Base-by-base conservation (phyloP, 2,888 invertebrate genomes). In the Phortica okadai region DNA sequence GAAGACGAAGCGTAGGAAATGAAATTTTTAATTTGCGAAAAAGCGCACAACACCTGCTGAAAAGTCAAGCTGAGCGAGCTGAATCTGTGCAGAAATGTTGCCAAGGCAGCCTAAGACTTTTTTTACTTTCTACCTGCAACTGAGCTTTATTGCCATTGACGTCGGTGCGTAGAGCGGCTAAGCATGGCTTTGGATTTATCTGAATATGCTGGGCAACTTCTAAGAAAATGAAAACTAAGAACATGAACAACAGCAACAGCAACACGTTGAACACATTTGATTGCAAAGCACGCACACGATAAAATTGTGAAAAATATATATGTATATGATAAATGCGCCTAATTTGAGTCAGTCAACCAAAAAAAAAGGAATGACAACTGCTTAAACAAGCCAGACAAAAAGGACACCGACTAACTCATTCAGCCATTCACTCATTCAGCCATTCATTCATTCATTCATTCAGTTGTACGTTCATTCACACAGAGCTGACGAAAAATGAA, bases 231-330 rank as follows among this genome's bases (percentile, higher is more conserved):
- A 56, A n/a, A 59, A 59, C 59, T 16, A 59, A 59, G 59, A 16
- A 8, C 50, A 50, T 50, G 45, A 21, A 10, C 7, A 73, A 74
- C 21, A 73, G 73, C 6, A 41, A 44, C 16, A 11, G 59, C 44
- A 14, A n/a, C 76, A 80, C 78, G 79, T 77, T 77, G 76, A 50
- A 78, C 33, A 79, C 79, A 85, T 85, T 84, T 79, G 86, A 83
- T 83, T 88, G 81, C 85, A 74, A 79, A 79, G 83, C 85, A 85
- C 85, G 85, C 85, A 84, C 83, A 82, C 62, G 79, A 84, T 78
- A 80, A 87, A 85, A 85, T 88, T 33, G 33, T 33, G 33, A 4
- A 50, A 76, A 44, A n/a, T 42, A 42, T 8, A 44, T 2, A 25
- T 16, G 16, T 42, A 21, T 16, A 59, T 10, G n/a, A 54, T 42